Conservation (phyloP, 2,113 vertebrate genomes). For the Neoarius graeffei region DNA sequence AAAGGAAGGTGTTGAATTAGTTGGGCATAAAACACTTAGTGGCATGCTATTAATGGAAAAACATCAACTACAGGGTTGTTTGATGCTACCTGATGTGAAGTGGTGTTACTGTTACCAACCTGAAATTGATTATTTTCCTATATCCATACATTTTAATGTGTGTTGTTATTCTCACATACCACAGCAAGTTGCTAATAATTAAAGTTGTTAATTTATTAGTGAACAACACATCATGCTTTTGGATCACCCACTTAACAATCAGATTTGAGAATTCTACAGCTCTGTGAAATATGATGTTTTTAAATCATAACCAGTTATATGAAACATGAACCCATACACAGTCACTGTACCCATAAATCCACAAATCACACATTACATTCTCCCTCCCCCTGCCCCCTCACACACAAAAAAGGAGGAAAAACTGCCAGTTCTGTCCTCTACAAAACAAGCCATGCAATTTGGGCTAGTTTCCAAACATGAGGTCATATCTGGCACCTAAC, state of each 20-base stretch:
- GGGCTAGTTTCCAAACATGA: constrained; percentile 31
- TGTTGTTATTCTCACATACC: neutral
- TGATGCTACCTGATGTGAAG: neutral
- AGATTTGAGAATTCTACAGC: neutral
- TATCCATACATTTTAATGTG: neutral
- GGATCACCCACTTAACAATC: neutral
- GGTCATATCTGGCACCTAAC: constrained; percentile 46
- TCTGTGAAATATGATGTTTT: constrained; percentile 27
- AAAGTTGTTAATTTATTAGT: neutral
- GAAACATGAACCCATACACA: constrained; percentile 21
- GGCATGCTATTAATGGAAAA: neutral
- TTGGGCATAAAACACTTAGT: neutral
- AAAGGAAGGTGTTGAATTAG: constrained; percentile 13
- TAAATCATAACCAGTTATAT: constrained; percentile 37
- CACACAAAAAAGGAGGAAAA: neutral
- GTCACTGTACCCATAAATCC: constrained; percentile 15
- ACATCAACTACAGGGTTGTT: neutral
- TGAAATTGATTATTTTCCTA: neutral
- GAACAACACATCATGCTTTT: neutral
- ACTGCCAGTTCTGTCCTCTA: neutral
- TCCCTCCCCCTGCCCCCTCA: neutral
- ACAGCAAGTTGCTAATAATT: neutral
- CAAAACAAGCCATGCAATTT: constrained; percentile 23
- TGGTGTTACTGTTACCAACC: neutral
- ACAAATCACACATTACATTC: neutral